Conservation (phyloP, 2,888 invertebrate species). For the Troides oblongomaculatus region DNA sequence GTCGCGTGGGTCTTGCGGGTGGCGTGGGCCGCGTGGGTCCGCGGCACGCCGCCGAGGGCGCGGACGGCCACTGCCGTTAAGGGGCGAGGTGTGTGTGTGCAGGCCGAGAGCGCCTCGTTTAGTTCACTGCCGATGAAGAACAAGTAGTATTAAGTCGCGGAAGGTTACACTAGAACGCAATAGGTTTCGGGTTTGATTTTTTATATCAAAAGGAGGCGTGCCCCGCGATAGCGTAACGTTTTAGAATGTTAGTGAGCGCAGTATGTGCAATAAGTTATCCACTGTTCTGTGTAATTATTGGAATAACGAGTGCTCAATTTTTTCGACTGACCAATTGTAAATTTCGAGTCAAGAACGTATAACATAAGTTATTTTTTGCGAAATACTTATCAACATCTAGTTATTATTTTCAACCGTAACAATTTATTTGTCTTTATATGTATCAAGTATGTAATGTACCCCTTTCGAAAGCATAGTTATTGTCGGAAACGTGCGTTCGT, state of each 20-base stretch:
- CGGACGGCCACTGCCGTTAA: not conserved
- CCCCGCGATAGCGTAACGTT: slow-evolving; percentile 39
- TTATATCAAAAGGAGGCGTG: slow-evolving; percentile 37
- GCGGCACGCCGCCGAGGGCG: not conserved
- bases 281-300: slow-evolving; percentile 60
- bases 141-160: slow-evolving; percentile 55
- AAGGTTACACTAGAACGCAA: slow-evolving; percentile 53
- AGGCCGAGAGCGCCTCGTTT: slow-evolving; percentile 47
- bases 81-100: not conserved
- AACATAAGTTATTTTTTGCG: slow-evolving; percentile 45
- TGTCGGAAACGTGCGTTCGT: slow-evolving; percentile 13
- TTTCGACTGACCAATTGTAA: slow-evolving; percentile 78
- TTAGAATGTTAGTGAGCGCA: slow-evolving; percentile 58
- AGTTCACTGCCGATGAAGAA: slow-evolving; percentile 64
- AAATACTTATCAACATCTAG: slow-evolving; percentile 9
- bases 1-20: slow-evolving; percentile 9
- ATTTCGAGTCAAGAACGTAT: slow-evolving; percentile 47
- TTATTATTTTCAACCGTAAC: slow-evolving; percentile 13
- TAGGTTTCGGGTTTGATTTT: slow-evolving; percentile 34
- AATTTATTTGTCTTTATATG: slow-evolving; percentile 3
- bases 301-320: slow-evolving; percentile 71
- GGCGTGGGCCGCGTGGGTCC: not conserved
- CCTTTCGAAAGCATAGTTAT: slow-evolving; percentile 7
- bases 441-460: slow-evolving; percentile 6
- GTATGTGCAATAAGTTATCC: slow-evolving; percentile 73